Base-by-base conservation (phyloP, 2,888 invertebrate species). In the Melipona beecheii region DNA sequence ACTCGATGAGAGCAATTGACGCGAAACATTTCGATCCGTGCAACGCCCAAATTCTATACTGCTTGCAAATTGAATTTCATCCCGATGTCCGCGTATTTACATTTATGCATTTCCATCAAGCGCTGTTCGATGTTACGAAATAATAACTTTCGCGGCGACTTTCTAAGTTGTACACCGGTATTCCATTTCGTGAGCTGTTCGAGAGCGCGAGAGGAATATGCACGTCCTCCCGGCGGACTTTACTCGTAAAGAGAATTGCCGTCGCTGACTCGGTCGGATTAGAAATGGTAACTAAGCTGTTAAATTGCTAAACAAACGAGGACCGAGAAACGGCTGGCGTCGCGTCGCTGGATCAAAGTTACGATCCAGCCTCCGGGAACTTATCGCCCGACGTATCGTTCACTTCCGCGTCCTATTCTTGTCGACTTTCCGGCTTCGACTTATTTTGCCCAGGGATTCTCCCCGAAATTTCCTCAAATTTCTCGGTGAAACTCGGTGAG, bases 281-380 rank as follows among this genome's bases (percentile, higher is more conserved):
- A 85, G 87, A 87, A 86, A 89, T 87, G 86, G 84, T 77, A 87
- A 87, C 84, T 87, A 89, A 88, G 72, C 83, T 83, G 86, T 82
- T 84, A 85, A 85, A 88, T 85, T 88, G 83, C 87, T 83, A 78
- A 86, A 87, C 85, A 87, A 89, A 89, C 84, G 85, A 78, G 82
- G 66, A 21, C 73, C 75, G 76, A 70, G 78, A 60, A 77, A 76
- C 56, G 58, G 68, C 64, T 50, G 69, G 19, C 52, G 54, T 73
- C 65, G 43, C 43, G 43, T 43, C 43, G 43, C 43, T 36, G 75
- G 64, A 80, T 78, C 83, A 56, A 76, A 81, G 72, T 84, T 81
- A 76, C 86, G 78, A 81, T 58, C 24, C 27, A n/a, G 70, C 50
- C 2, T 49, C 75, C 58, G 54, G 50, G 24, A 78, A 74, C 72